Base-by-base conservation (phyloP, 2,888 invertebrate genomes). In the Cyclophora punctaria region DNA sequence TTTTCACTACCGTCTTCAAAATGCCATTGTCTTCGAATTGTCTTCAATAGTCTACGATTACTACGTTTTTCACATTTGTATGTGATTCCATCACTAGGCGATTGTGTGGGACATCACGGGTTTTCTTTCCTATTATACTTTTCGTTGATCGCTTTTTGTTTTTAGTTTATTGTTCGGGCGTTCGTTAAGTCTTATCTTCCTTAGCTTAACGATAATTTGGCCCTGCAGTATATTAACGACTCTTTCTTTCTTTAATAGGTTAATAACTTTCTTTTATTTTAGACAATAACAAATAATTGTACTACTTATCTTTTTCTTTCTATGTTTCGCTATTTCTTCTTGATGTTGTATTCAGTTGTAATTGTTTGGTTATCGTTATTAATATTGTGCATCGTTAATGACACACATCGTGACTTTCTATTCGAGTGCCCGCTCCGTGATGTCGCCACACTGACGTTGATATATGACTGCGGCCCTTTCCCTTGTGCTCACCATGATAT, bases 401-500 rank as follows among this genome's bases (percentile, higher is more conserved):
- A 44, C 45, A 46, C 51, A 53, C 47, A 20, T 20, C 20, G 42
- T 48, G 48, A 48, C 50, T 52, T 52, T 48, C 35, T 50, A 50
- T 52, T 52, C 45, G 35, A 52, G 52, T 52, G 55, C 51, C 48
- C 48, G 37, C 47, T 58, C 58, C 57, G 58, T 68, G 67, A 71
- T 71, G 67, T 69, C 59, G 64, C 71, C 72, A 69, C 57, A 57
- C 59, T 58, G 63, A 69, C 62, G 61, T 62, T 60, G 58, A 55
- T 59, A 57, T 57, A 64, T 57, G 52, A 59, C 43, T 35, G 44
- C 50, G 51, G 46, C 51, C 53, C 51, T 45, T 47, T 51, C 55
- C 48, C 49, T 37, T 37, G 5, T 37, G 4, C 37, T 55, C 53
- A 56, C 55, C 56, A 48, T 48, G 58, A 59, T 59, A 48, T 20